Base-by-base conservation (phyloP, 2,888 invertebrate genomes). In the Metalampra italica region DNA sequence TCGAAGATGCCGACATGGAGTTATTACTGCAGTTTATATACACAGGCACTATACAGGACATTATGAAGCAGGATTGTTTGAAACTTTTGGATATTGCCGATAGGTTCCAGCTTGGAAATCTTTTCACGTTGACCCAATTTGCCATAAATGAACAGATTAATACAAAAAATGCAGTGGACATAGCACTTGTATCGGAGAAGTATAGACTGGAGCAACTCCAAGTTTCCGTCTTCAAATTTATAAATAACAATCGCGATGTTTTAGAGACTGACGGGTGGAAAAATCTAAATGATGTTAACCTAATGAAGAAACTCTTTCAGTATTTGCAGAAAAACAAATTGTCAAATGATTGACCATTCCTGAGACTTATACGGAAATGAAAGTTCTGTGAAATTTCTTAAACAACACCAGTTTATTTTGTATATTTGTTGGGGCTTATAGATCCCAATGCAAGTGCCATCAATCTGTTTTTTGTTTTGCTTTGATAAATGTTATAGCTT, bases 11-110 rank as follows among this genome's bases (percentile, higher is more conserved):
- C 44, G 75, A 79, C 37, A 71, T 86, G 62, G 75, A 78, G 43
- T 46, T 81, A n/a, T 55, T 88, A 0, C 45, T 85, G 13, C 65
- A 82, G 47, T 86, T 79, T 55, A 57, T 88, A 13, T 84, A 86
- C 52, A 78, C 76, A 1, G 85, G 86, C 4, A 71, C 71, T 3
- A 68, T 87, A 12, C 66, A 65, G 52, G 66, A 81, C 49, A 57
- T 83, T 13, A 50, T 56, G n/a, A 67, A 74, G 9, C 62, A 71
- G 47, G 72, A 83, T 45, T 75, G 68, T 40, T 44, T 72, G 7
- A 71, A 71, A 50, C 54, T 87, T 8, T 52, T 82, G 8, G 71
- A 71, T 29, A 66, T 83, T 29, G 78, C 81, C 0, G 64, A 71
- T 5, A 76, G 65, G 53, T 82, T 78, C 49, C 57, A 82, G 44